phyloP scores from a whole-genome alignment of 2,113 vertebrate genomes.

The Pontoporia blainvillei region DNA sequence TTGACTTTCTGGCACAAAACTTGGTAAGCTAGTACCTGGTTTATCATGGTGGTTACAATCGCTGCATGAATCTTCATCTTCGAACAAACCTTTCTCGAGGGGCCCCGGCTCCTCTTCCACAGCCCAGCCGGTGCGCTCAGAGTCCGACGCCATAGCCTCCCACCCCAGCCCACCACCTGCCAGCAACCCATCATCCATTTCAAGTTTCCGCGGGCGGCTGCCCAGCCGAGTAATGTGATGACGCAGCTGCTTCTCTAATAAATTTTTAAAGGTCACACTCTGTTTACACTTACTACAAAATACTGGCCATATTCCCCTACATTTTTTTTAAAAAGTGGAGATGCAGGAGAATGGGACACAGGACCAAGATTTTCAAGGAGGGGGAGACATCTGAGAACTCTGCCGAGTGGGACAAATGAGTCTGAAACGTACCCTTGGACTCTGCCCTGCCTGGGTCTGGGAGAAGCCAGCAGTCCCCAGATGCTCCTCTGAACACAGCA shows the following conservation, averaged over 20 bases:
- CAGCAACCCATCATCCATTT: conserved; percentile 59
- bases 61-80: conserved; percentile 80
- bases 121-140: rapidly evolving
- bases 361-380: background rate
- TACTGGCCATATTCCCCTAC: background rate
- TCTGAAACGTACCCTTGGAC: no score
- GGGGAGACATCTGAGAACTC: no score
- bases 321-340: background rate
- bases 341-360: background rate
- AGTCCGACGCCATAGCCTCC: background rate
- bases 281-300: background rate
- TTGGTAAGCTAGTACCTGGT: conserved; percentile 78
- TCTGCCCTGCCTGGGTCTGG: background rate
- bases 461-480: background rate
- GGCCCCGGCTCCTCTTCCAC: background rate
- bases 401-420: background rate
- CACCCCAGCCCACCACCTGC: rapidly evolving
- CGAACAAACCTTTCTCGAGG: conserved; percentile 74
- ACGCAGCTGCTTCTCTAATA: background rate
- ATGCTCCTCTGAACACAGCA: no score
- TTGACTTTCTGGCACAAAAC: conserved; percentile 76
- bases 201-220: conserved; percentile 67
- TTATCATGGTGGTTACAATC: conserved; percentile 78
- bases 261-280: background rate
- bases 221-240: rapidly evolving